These are phyloP conservation scores for Seira sanloemensis DNA, from an alignment of 2,888 invertebrate genomes.

Conservation along the genomic window DNA sequence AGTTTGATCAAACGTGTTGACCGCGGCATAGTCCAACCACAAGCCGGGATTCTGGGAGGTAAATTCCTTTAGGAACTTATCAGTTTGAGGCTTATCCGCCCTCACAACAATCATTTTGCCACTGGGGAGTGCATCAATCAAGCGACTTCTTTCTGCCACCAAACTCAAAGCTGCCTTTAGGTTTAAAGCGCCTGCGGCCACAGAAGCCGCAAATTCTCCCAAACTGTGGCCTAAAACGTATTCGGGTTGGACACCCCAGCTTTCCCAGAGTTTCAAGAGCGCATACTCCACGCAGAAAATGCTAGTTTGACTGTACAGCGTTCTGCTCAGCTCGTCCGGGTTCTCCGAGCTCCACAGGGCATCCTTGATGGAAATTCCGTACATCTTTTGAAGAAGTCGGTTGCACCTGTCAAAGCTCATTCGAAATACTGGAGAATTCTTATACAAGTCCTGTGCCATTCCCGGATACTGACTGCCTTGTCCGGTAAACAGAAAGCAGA, in stretches of 20 bases:
- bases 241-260: slow-evolving; percentile 56
- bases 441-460: slow-evolving; percentile 50
- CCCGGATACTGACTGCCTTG: slow-evolving; percentile 54
- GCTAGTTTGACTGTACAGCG: slow-evolving; percentile 48
- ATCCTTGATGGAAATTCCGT: slow-evolving; percentile 2
- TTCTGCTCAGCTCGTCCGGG: background rate
- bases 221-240: slow-evolving; percentile 62
- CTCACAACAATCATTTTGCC: slow-evolving; percentile 46
- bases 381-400: background rate
- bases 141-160: slow-evolving; percentile 42
- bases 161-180: slow-evolving; percentile 53
- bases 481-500: slow-evolving; percentile 64
- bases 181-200: slow-evolving; percentile 33
- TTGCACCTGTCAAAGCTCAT: slow-evolving; percentile 43
- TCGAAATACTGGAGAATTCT: slow-evolving; percentile 38
- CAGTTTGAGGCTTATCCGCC: slow-evolving; percentile 33
- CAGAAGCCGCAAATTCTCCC: slow-evolving; percentile 59
- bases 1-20: slow-evolving; percentile 47
- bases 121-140: slow-evolving; percentile 43
- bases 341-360: slow-evolving; percentile 26
- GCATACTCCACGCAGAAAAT: slow-evolving; percentile 58
- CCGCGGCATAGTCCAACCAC: slow-evolving; percentile 55
- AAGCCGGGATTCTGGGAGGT: background rate
- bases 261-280: slow-evolving; percentile 45
- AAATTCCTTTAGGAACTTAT: slow-evolving; percentile 5